These are phyloP conservation scores for Heloderma charlesbogerti DNA, from an alignment of 2,113 vertebrate species.

Conservation along the genomic window DNA sequence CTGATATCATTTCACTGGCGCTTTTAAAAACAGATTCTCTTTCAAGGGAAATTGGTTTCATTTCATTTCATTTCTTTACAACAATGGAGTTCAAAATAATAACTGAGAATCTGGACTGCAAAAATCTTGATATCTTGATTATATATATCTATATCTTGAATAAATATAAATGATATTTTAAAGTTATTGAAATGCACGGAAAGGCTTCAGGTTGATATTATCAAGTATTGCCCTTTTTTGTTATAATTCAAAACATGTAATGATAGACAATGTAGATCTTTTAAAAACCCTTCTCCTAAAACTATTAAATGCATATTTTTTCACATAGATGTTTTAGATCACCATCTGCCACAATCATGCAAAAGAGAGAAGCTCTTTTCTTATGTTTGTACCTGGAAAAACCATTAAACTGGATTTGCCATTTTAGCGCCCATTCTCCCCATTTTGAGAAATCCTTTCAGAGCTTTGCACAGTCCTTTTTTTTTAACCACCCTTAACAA, in stretches of 20 bases:
- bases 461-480: no score
- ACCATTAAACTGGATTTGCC: no score
- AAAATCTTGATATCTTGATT: not conserved
- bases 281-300: no score
- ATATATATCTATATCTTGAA: not conserved
- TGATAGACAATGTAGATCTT: not conserved
- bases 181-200: not conserved
- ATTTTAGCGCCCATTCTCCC: no score
- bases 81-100: not conserved
- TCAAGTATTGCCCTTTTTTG: not conserved
- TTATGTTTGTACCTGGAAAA: no score
- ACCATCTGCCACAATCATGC: not conserved
- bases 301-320: not conserved
- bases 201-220: not conserved
- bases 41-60: not conserved
- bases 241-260: not conserved
- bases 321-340: not conserved
- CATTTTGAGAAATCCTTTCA: no score
- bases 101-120: not conserved
- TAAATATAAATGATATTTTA: not conserved
- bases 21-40: conserved; percentile 1
- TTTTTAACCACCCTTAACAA: no score
- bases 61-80: not conserved
- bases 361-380: not conserved
- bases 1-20: not conserved